These are phyloP conservation scores for Talpa occidentalis DNA, from an alignment of 2,113 vertebrate species.

Conservation along the genomic window DNA sequence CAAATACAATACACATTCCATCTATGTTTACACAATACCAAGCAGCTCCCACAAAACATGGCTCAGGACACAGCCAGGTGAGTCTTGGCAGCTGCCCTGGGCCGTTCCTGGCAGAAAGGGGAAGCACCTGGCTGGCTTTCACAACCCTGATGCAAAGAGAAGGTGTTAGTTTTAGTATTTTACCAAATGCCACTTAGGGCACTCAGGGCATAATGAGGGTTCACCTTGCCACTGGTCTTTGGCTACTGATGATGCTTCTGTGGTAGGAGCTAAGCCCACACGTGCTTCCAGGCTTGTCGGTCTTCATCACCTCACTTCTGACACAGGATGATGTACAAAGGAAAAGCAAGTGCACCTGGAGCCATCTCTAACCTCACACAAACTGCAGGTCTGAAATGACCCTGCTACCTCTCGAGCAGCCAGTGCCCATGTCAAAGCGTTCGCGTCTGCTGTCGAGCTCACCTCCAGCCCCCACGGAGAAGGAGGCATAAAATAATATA, in stretches of 20 bases:
- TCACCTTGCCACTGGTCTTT: not conserved
- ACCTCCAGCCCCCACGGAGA: not conserved
- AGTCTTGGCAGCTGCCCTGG: not conserved
- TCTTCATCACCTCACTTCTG: not conserved
- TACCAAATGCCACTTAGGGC: not conserved
- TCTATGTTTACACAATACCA: not conserved
- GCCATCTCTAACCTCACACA: not conserved
- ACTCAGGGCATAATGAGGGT: not conserved
- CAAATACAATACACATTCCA: not conserved
- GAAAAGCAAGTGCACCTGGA: not conserved
- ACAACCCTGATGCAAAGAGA: not conserved
- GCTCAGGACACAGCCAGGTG: not conserved
- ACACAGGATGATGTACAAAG: not conserved
- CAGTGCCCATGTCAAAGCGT: not conserved
- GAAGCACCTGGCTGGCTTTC: not conserved
- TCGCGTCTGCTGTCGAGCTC: not conserved
- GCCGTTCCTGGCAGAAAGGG: not conserved
- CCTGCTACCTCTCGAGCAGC: too few relatives aligned
- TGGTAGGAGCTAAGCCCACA: not conserved
- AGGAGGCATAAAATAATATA: not conserved
- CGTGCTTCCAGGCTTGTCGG: not conserved
- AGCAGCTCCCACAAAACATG: not conserved
- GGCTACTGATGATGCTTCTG: rapidly evolving
- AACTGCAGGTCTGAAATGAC: not conserved
- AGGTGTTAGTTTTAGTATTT: not conserved